Evolutionary conservation across 2,888 invertebrate genomes (phyloP).

Genomic region (Xylocampa areola): DNA sequence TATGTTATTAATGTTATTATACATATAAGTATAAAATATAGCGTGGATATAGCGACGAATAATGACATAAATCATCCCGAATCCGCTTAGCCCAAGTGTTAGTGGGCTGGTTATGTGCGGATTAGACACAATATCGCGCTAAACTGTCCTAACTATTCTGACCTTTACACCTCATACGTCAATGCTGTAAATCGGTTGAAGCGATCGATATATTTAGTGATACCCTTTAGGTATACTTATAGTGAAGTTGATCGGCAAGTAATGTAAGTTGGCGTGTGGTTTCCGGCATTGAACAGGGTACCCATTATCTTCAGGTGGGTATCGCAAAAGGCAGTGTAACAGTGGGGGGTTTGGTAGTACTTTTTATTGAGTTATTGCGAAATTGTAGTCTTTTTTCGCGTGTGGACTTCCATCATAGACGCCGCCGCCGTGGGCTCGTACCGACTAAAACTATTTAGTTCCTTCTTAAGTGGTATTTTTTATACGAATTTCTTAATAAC

Average conservation of each 20-base stretch:
- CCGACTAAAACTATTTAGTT: too few species aligned
- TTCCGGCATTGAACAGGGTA: conserved; percentile 18
- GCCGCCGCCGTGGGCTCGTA: too few species aligned
- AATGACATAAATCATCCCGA: conserved; percentile 53
- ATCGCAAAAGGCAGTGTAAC: background rate
- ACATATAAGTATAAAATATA: too few species aligned
- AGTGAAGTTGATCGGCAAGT: conserved; percentile 19
- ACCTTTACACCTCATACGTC: conserved; percentile 45
- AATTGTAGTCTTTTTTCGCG: too few species aligned
- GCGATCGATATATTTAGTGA: conserved; percentile 32
- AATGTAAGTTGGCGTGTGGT: conserved; percentile 29
- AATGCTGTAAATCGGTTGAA: conserved; percentile 36
- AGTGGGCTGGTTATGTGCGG: conserved; percentile 44
- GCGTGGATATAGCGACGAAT: conserved; percentile 46
- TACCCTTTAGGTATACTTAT: conserved; percentile 40
- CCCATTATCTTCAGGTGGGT: conserved; percentile 5
- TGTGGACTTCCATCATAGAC: too few species aligned
- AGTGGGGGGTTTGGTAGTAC: too few species aligned
- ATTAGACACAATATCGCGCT: conserved; percentile 49
- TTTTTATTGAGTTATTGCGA: too few species aligned
- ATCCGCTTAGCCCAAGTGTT: conserved; percentile 38
- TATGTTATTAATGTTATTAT: too few species aligned
- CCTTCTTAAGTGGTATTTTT: too few species aligned
- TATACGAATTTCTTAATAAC: too few species aligned
- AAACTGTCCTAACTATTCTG: conserved; percentile 48